Evolutionary conservation across 1,140 invertebrate species (phyloP).

Genomic region (Panulirus ornatus): DNA sequence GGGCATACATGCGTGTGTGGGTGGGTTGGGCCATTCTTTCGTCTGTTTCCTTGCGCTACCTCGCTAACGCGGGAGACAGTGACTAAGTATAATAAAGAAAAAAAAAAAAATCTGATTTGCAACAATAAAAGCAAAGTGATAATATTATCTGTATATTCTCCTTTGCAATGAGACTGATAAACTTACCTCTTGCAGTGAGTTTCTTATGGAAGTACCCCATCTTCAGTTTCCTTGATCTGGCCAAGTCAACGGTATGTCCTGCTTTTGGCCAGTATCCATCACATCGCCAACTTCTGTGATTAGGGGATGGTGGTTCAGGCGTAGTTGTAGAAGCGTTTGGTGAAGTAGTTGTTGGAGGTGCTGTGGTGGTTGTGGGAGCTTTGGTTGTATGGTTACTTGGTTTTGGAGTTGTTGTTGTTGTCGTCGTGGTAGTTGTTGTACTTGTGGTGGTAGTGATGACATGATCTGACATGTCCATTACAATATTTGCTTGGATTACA

Average conservation of each 20-base stretch:
- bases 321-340: constrained; percentile 33
- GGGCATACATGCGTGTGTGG: no score
- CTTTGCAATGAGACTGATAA: not conserved
- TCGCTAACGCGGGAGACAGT: no score
- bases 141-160: no score
- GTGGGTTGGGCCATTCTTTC: no score
- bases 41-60: no score
- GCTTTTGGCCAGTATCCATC: constrained; percentile 67
- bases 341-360: not conserved
- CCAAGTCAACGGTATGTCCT: not conserved
- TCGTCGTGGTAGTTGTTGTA: constrained; percentile 64
- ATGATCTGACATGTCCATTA: constrained; percentile 47
- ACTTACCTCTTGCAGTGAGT: constrained; percentile 37
- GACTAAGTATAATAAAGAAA: no score
- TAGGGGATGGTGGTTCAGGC: constrained; percentile 34
- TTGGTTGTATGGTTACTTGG: constrained; percentile 41
- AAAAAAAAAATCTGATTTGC: no score
- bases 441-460: constrained; percentile 65
- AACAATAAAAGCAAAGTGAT: no score
- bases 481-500: constrained; percentile 39
- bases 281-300: constrained; percentile 38
- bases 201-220: constrained; percentile 25
- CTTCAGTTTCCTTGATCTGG: not conserved
- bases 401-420: constrained; percentile 45
- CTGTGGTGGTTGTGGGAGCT: constrained; percentile 27